A percentile compares a stretch with the other conserved stretches of the same genome.
phyloP scores from a whole-genome alignment of 2,797 vertebrate species.

The Calcarius lapponicus region DNA sequence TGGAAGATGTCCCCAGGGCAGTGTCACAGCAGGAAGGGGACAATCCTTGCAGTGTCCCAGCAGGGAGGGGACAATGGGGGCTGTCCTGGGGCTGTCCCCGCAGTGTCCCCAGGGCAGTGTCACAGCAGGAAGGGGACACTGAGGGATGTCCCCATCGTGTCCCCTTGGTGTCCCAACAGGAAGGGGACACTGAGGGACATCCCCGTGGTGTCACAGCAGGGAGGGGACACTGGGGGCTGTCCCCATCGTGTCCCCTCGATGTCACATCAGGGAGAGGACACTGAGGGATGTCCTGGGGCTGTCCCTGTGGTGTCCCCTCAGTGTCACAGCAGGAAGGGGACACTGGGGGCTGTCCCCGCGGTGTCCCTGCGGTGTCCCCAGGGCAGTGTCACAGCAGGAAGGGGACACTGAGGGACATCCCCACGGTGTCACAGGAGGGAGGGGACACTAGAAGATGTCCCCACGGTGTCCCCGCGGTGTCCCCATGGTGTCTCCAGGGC shows the following conservation, averaged over 20 bases:
- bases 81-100: no score
- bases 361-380: no score
- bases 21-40: neutral
- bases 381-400: no score
- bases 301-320: no score
- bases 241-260: neutral
- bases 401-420: no score
- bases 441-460: no score
- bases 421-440: no score
- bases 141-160: neutral
- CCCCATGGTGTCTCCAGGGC: neutral
- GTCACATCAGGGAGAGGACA: neutral
- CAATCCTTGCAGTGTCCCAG: no score
- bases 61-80: no score
- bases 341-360: neutral
- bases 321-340: neutral
- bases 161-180: neutral
- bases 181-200: neutral
- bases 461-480: neutral
- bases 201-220: no score
- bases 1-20: neutral
- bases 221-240: no score
- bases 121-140: neutral
- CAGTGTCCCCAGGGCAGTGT: neutral
- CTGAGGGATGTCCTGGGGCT: neutral